Evolutionary conservation across 2,113 vertebrate species (phyloP), one percentile per base, ranked within the genome.

Genomic region (Quiscalus mexicanus): DNA sequence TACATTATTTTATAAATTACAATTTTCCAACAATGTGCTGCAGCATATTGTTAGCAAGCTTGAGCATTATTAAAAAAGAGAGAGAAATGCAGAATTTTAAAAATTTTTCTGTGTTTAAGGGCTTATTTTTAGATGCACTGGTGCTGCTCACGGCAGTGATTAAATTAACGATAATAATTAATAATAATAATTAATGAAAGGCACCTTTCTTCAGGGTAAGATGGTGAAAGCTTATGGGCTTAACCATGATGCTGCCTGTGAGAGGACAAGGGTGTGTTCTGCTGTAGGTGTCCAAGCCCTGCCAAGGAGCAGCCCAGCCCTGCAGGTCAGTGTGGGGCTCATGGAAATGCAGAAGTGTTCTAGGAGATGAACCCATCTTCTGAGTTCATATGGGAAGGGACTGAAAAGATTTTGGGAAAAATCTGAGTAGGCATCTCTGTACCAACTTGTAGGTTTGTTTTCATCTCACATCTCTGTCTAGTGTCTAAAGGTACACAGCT

Each of bases 1-100:
- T 84, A 84, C 68, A 58, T 89, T 95, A 56, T 81, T 88, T 81
- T 81, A 74, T 74, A 94, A 88, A 89, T 39, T 17, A 75, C 85
- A 64, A 18, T 71, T 94, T 93, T 63, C 75, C 60, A 41, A 92
- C 60, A 41, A 92, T 95, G 88, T 95, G 75, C 64, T 60, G 30
- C 75, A 84, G 79, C 68, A 35, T 70, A 86, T 77, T 60, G 71
- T 93, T 78, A 75, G 75, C 64, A 88, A 90, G 42, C 65, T 80
- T 44, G 11, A 80, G 68, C 79, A 78, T 90, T 94, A 80, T 78
- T 86, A 93, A 70, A 56, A 60, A 78, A 84, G 56, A 81, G 93
- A 71, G 24, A 56, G 71, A 92, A 96, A 92, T 52, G 37, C 2
- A 55, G 44, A 60, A 81, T 92, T 68, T 75, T 14, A 37, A 56